Conservation (phyloP, 2,888 invertebrate species). For the Apamea sordens region DNA sequence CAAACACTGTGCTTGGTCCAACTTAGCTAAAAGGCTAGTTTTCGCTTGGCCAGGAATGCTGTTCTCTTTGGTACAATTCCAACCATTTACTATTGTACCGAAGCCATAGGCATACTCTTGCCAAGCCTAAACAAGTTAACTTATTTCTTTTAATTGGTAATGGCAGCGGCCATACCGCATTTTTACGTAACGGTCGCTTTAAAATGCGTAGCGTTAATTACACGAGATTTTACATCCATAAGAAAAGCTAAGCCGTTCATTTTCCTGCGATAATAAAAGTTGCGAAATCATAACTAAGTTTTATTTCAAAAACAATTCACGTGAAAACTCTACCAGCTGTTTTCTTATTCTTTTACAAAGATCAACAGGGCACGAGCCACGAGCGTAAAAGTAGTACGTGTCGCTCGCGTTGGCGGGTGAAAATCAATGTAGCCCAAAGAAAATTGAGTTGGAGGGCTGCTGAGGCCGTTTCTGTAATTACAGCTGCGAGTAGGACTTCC, state of each 20-base stretch:
- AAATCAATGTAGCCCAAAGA: constrained; percentile 70
- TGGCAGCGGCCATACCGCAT: background rate
- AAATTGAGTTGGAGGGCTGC: constrained; percentile 74
- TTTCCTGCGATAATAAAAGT: background rate
- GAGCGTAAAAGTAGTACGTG: constrained; percentile 46
- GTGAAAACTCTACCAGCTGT: constrained; percentile 42
- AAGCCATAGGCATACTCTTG: constrained; percentile 47
- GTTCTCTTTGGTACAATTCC: constrained; percentile 58
- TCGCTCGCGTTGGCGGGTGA: constrained; percentile 46
- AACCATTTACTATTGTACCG: constrained; percentile 47
- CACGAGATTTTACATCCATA: background rate
- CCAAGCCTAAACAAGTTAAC: constrained; percentile 48
- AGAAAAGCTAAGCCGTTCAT: background rate
- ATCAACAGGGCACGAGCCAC: constrained; percentile 54
- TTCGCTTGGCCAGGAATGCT: constrained; percentile 41
- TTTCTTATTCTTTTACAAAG: constrained; percentile 33
- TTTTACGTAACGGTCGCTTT: background rate
- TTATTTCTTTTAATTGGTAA: constrained; percentile 46
- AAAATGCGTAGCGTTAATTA: background rate
- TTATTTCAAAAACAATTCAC: constrained; percentile 9
- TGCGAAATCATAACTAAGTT: constrained; percentile 14
- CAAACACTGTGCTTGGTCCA: constrained; percentile 26
- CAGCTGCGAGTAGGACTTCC: constrained; percentile 76
- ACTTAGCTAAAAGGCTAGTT: constrained; percentile 41
- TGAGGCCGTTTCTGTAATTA: constrained; percentile 76